phyloP scores from a whole-genome alignment of 2,797 vertebrate genomes.

The Hydrophis major region DNA sequence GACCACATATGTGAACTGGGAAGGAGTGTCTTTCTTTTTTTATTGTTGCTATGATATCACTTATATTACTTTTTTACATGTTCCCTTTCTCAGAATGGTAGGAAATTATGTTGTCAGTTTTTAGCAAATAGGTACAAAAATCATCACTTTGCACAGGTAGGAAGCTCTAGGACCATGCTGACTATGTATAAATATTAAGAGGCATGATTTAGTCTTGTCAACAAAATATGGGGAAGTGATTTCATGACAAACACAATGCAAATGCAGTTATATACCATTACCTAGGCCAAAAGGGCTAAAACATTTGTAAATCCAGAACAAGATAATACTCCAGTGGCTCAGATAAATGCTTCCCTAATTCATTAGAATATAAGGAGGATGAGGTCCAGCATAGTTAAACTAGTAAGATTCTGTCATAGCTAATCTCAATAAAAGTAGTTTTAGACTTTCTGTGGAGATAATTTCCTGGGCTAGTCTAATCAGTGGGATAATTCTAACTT shows the following conservation, averaged over 20 bases:
- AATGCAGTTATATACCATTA: neutral
- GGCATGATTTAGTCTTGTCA: neutral
- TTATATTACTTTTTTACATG: neutral
- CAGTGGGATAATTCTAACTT: neutral
- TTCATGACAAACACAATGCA: neutral
- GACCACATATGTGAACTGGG: neutral
- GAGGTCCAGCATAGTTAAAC: neutral
- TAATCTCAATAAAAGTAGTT: neutral
- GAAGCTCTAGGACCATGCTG: neutral
- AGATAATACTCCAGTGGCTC: neutral
- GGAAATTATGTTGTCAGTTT: neutral
- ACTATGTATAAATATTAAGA: neutral
- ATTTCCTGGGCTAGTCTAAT: neutral
- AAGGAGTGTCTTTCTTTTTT: neutral
- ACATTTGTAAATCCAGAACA: neutral
- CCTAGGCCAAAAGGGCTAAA: neutral
- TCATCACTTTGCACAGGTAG: neutral
- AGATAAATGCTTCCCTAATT: neutral
- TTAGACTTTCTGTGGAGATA: neutral
- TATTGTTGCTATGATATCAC: neutral
- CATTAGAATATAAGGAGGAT: neutral
- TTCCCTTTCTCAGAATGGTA: neutral
- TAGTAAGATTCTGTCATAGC: neutral
- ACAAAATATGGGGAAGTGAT: neutral
- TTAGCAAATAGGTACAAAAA: neutral